Conservation (phyloP, 2,888 invertebrate species). For the Drosophila suboccidentalis region DNA sequence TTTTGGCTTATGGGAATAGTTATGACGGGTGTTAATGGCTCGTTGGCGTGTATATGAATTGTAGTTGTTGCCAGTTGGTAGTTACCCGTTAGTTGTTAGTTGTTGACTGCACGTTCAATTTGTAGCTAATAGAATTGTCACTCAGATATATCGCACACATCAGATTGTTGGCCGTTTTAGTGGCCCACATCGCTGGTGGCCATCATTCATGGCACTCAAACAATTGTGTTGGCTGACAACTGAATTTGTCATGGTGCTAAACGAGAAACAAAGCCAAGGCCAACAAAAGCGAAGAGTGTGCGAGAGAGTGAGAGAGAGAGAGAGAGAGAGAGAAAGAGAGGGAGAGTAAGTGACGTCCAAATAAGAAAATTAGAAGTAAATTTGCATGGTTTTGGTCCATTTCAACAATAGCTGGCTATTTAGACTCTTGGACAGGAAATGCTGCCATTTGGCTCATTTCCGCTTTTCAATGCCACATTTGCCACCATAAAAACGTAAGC, state of each 20-base stretch:
- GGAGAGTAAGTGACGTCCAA: conserved; percentile 6
- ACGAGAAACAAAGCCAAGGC: conserved; percentile 73
- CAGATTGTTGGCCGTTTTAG: conserved; percentile 38
- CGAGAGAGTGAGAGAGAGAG: neutral
- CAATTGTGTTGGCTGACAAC: conserved; percentile 76
- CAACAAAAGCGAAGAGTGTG: conserved; percentile 40
- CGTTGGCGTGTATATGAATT: conserved; percentile 62
- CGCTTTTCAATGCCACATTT: conserved; percentile 33
- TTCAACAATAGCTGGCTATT: conserved; percentile 12
- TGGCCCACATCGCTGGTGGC: conserved; percentile 25
- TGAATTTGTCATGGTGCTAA: conserved; percentile 74
- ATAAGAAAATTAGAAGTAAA: conserved; percentile 20
- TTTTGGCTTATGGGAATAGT: conserved; percentile 54
- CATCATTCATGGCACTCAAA: conserved; percentile 69
- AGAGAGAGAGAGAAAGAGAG: neutral
- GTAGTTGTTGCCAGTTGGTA: conserved; percentile 24
- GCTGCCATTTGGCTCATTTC: conserved; percentile 57
- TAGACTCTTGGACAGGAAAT: conserved; percentile 26
- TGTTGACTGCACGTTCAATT: conserved; percentile 58
- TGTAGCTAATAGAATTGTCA: conserved; percentile 76
- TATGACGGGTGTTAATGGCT: conserved; percentile 70
- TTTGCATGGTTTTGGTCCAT: conserved; percentile 18
- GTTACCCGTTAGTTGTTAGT: conserved; percentile 20
- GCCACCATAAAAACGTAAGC: neutral
- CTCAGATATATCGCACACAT: conserved; percentile 66